Conservation (phyloP, 2,113 vertebrate genomes). For the Platichthys flesus region DNA sequence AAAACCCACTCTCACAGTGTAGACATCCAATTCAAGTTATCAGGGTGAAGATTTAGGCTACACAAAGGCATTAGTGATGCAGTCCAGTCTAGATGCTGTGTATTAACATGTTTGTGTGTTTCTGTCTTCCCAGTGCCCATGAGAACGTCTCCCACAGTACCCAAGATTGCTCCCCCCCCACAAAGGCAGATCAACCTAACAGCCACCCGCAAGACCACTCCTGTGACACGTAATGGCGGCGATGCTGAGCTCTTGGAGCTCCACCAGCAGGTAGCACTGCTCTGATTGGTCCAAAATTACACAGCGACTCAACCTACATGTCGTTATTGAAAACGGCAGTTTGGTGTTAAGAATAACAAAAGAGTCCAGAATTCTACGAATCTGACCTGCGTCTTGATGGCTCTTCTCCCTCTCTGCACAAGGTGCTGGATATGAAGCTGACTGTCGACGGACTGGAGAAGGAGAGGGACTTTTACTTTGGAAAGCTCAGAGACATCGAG, state of each 20-base stretch:
- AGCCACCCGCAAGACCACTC: slow-evolving; percentile 82
- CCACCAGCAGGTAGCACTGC: slow-evolving; percentile 90
- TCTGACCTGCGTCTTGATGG: background rate
- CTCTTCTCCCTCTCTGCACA: too few species aligned
- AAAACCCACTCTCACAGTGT: too few species aligned
- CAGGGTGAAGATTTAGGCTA: too few species aligned
- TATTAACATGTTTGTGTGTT: slow-evolving; percentile 6
- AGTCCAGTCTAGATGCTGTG: background rate
- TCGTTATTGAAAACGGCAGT: background rate
- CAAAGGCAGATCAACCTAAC: slow-evolving; percentile 82
- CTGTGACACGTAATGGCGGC: slow-evolving; percentile 85
- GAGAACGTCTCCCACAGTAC: slow-evolving; percentile 92
- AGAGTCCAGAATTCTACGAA: background rate
- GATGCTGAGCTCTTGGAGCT: slow-evolving; percentile 89
- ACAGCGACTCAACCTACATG: background rate
- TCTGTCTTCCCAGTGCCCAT: slow-evolving; percentile 83
- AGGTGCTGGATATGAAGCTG: slow-evolving; percentile 93
- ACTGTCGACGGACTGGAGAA: slow-evolving; percentile 92
- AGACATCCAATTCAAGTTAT: too few species aligned
- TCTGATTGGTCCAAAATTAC: background rate
- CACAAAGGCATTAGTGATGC: background rate
- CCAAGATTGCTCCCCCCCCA: slow-evolving; percentile 85
- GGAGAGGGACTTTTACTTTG: slow-evolving; percentile 97
- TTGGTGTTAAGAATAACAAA: too few species aligned
- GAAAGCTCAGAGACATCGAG: slow-evolving; percentile 94